Percentiles rank a stretch among this genome's conserved stretches.
phyloP scores from a whole-genome alignment of 2,888 invertebrate species.

The Rhorus exstirpatorius region DNA sequence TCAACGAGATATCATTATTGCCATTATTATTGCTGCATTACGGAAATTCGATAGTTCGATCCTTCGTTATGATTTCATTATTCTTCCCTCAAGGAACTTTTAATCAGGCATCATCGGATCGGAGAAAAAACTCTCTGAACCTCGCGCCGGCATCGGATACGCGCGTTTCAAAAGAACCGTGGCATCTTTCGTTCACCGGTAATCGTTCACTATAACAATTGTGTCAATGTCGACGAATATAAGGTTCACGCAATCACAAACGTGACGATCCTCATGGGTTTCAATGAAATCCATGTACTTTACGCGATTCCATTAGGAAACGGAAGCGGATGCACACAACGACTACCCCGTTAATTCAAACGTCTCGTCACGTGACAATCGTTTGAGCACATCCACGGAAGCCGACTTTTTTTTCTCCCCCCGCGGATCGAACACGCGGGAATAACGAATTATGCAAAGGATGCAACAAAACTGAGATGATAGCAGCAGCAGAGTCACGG shows the following conservation, averaged over 20 bases:
- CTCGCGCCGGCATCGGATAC: conserved; percentile 1
- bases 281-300: conserved; percentile 15
- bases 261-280: conserved; percentile 27
- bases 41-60: background rate
- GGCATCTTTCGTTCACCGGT: conserved; percentile 9
- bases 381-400: conserved; percentile 46
- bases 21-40: conserved; percentile 26
- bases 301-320: conserved; percentile 28
- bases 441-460: conserved; percentile 20
- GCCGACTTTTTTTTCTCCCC: background rate
- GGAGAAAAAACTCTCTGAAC: background rate
- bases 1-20: conserved; percentile 50
- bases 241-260: background rate
- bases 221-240: background rate
- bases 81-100: background rate
- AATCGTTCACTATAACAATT: background rate
- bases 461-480: conserved; percentile 25
- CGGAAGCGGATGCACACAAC: conserved; percentile 10
- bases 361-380: conserved; percentile 38
- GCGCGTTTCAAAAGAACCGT: background rate
- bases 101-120: background rate
- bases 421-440: conserved; percentile 6
- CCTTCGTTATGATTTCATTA: conserved; percentile 14
- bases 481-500: conserved; percentile 43
- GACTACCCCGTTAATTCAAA: conserved; percentile 28